Base-by-base conservation (phyloP, 2,797 vertebrate species). In the Anguilla obscura region DNA sequence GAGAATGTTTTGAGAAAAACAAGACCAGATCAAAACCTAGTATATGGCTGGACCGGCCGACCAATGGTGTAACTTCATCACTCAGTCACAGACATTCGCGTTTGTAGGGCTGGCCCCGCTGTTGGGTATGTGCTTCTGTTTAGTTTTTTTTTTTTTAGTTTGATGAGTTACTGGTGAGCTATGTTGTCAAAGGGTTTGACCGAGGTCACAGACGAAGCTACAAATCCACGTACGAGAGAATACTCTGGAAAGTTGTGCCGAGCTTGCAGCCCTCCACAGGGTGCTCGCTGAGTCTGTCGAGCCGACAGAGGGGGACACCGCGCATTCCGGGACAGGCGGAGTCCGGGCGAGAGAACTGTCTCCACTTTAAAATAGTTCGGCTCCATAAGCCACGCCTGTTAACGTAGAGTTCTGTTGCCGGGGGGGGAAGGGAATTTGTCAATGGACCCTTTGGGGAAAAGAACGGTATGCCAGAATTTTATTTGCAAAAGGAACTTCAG, bases 271-370 rank as follows among this genome's bases (percentile, higher is more conserved):
- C 12, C 80, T n/a, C 45, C 18, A 10, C 21, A 1, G 40, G 7
- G 24, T 27, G 50, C 74, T 9, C 40, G 33, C 56, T 0, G 8
- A 8, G 85, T 87, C 80, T 90, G 27, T 92, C 90, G 50, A 6
- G 82, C 91, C 93, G 52, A 91, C 86, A 93, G 94, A 93, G 90
- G 93, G 93, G 87, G 90, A 40, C 89, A 90, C 52, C 84, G 88
- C 80, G 21, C 69, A 87, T 27, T 3, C 66, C 45, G 18, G 45
- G 45, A 69, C 40, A 5, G n/a, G 36, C 36, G 0, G 36, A 40
- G 36, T 40, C 36, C 36, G 36, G 36, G 36, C 2, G 36, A 40
- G 85, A 18, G 48, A 14, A 12, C 66, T 52, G 9, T 30, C 54
- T 86, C 60, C 63, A 74, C 66, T 50, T 69, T 69, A 3, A 33